Evolutionary conservation across 2,113 vertebrate genomes (phyloP).

Genomic region (Tichodroma muraria): DNA sequence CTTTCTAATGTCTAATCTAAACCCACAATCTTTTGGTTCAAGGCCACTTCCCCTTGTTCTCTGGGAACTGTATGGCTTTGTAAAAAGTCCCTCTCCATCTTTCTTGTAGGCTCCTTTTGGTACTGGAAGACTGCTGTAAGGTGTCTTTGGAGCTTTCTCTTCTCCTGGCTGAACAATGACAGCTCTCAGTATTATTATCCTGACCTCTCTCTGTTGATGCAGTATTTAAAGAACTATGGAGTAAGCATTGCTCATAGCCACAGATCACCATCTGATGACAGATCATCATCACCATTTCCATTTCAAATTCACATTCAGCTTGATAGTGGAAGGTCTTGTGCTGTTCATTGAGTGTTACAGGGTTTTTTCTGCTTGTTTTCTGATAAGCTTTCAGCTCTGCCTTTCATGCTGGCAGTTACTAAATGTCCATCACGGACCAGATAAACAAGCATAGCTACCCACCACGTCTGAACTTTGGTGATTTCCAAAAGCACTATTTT

Average conservation of each 20-base stretch:
- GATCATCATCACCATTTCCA: background rate
- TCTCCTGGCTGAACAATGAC: background rate
- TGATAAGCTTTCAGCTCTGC: background rate
- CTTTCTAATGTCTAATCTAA: background rate
- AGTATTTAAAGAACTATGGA: background rate
- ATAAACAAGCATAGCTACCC: background rate
- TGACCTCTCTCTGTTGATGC: background rate
- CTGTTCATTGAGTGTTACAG: background rate
- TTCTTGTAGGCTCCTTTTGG: background rate
- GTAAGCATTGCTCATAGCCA: background rate
- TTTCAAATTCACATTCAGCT: background rate
- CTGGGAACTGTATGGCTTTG: rapidly evolving
- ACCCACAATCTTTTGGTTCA: background rate
- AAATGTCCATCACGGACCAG: background rate
- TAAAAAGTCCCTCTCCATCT: background rate
- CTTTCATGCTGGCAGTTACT: background rate
- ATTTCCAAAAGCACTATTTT: background rate
- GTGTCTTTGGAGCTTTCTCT: background rate
- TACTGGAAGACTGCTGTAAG: background rate
- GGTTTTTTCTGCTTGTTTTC: background rate
- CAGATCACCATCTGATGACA: too few relatives aligned
- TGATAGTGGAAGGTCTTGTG: background rate
- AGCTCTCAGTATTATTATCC: rapidly evolving
- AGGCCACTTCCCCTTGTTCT: background rate
- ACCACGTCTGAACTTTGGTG: background rate